Conservation (phyloP, 2,888 invertebrate genomes). For the Automeris io region DNA sequence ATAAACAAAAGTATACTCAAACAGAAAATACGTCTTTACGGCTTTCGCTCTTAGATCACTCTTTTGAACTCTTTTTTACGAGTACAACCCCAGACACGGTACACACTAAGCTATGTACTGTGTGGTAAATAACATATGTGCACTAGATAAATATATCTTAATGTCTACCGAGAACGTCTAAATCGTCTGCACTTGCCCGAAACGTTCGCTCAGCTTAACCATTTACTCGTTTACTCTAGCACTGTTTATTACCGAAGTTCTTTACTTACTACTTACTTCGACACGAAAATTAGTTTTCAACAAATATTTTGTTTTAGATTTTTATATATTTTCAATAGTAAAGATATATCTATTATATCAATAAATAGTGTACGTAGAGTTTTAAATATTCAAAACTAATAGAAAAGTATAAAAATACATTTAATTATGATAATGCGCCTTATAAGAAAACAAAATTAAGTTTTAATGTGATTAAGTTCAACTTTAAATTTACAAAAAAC, state of each 20-base stretch:
- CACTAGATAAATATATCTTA: slow-evolving; percentile 11
- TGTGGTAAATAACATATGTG: neutral
- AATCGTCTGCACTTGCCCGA: slow-evolving; percentile 19
- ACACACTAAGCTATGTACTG: slow-evolving; percentile 8
- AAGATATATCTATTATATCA: no score
- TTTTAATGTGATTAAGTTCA: no score
- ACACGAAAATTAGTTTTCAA: neutral
- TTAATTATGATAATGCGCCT: no score
- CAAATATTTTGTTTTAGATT: slow-evolving; percentile 1
- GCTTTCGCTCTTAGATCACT: no score
- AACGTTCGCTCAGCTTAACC: slow-evolving; percentile 21
- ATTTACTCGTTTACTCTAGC: slow-evolving; percentile 15
- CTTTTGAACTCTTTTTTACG: no score
- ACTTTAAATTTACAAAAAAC: no score
- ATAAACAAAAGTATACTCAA: neutral
- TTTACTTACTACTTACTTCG: slow-evolving; percentile 3
- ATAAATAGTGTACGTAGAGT: no score
- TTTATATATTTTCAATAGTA: neutral
- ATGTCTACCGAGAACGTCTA: slow-evolving; percentile 23
- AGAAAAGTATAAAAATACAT: no score
- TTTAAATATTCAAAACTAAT: no score
- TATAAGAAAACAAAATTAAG: no score
- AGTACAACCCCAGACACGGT: neutral
- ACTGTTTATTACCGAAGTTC: slow-evolving; percentile 22
- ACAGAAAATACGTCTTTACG: neutral